A percentile compares a stretch with the other conserved stretches of the same genome.
phyloP scores from a whole-genome alignment of 2,888 invertebrate species.

The Harpalus rubripes region DNA sequence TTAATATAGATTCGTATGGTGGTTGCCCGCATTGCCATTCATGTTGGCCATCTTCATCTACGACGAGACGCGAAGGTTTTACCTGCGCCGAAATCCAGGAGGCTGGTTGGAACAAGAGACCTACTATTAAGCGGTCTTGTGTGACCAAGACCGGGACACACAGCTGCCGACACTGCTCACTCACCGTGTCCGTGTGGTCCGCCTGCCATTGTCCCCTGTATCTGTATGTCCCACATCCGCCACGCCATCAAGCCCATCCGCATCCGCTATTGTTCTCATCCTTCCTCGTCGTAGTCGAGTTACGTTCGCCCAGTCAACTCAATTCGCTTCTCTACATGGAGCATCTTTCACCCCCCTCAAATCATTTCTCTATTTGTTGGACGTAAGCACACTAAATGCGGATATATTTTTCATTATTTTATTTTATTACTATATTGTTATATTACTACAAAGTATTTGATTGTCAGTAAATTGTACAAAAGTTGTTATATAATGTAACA shows the following conservation, averaged over 20 bases:
- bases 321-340: conserved; percentile 48
- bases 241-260: background rate
- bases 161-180: conserved; percentile 53
- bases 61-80: conserved; percentile 98
- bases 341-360: conserved; percentile 27
- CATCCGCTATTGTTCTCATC: too few relatives aligned
- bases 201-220: conserved; percentile 50
- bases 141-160: background rate
- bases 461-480: conserved; percentile 65
- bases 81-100: conserved; percentile 97
- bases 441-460: conserved; percentile 57
- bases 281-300: conserved; percentile 24
- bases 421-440: conserved; percentile 61
- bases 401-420: conserved; percentile 55
- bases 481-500: conserved; percentile 64
- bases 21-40: conserved; percentile 99
- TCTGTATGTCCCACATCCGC: too few relatives aligned
- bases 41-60: conserved; percentile 99
- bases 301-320: conserved; percentile 27
- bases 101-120: conserved; percentile 99
- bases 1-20: conserved; percentile 94
- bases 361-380: conserved; percentile 58
- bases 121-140: conserved; percentile 88
- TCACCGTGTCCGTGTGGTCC: conserved; percentile 39
- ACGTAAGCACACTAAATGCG: conserved; percentile 61